Percentiles rank a stretch among this genome's conserved stretches.
Evolutionary conservation across 2,113 vertebrate species (phyloP).

Genomic region (Crotalus viridis): DNA sequence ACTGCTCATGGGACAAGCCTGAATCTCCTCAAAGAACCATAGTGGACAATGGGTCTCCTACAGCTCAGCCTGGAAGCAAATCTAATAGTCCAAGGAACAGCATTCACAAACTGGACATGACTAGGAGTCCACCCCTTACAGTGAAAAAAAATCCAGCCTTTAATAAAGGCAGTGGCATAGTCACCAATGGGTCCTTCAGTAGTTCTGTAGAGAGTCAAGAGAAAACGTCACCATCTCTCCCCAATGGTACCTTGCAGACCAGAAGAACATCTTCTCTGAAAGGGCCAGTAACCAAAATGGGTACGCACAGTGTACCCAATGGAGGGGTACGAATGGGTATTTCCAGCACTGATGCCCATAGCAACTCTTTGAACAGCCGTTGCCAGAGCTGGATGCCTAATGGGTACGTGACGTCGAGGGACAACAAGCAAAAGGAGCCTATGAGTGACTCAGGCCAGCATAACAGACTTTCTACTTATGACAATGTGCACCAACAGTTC

Average conservation of each 20-base stretch:
- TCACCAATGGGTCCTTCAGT: slow-evolving; percentile 97
- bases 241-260: slow-evolving; percentile 72
- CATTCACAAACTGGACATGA: slow-evolving; percentile 79
- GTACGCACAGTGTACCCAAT: slow-evolving; percentile 82
- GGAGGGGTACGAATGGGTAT: slow-evolving; percentile 82
- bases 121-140: slow-evolving; percentile 84
- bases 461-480: slow-evolving; percentile 93
- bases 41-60: slow-evolving; percentile 76
- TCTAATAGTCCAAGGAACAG: slow-evolving; percentile 83
- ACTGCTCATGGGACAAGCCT: slow-evolving; percentile 86
- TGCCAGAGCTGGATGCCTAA: slow-evolving; percentile 81
- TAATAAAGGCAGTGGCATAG: slow-evolving; percentile 94
- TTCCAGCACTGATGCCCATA: slow-evolving; percentile 73
- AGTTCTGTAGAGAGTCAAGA: slow-evolving; percentile 80
- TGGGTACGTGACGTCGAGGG: slow-evolving; percentile 85
- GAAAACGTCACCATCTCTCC: slow-evolving; percentile 74
- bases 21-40: slow-evolving; percentile 80
- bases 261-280: slow-evolving; percentile 83
- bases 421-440: slow-evolving; percentile 78
- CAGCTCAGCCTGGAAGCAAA: slow-evolving; percentile 69
- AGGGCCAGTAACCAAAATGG: slow-evolving; percentile 89
- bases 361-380: slow-evolving; percentile 70
- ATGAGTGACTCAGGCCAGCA: slow-evolving; percentile 75
- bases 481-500: slow-evolving; percentile 92
- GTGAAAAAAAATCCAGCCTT: slow-evolving; percentile 96